Evolutionary conservation across 1,140 invertebrate genomes (phyloP).

Genomic region (Drosophila nebulosa): DNA sequence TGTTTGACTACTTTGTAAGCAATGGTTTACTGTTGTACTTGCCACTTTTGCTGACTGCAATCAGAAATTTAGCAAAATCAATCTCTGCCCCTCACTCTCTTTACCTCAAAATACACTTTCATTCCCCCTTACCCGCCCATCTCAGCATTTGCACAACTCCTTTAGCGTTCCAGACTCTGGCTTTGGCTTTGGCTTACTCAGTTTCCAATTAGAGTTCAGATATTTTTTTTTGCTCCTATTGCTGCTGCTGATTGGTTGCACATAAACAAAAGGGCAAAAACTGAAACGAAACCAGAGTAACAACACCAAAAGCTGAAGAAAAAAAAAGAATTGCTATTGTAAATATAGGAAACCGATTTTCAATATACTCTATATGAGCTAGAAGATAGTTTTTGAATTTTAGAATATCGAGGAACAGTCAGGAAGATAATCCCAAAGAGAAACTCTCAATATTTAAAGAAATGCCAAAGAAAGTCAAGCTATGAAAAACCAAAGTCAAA

Average conservation of each 20-base stretch:
- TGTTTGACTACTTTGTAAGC: slow-evolving; percentile 72
- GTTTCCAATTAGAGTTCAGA: slow-evolving; percentile 54
- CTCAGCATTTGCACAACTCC: background rate
- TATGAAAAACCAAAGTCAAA: too few relatives aligned
- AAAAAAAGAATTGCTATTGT: background rate
- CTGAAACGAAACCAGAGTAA: slow-evolving; percentile 16
- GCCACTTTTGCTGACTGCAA: slow-evolving; percentile 60
- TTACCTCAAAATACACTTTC: background rate
- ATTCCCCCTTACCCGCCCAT: background rate
- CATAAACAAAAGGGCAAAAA: slow-evolving; percentile 43
- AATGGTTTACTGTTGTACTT: slow-evolving; percentile 56
- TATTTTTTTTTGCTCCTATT: slow-evolving; percentile 15
- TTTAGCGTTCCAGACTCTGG: slow-evolving; percentile 1
- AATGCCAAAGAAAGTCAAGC: too few relatives aligned
- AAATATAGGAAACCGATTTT: too few relatives aligned
- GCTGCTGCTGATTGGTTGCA: slow-evolving; percentile 39
- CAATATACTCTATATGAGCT: background rate
- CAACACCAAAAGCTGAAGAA: slow-evolving; percentile 17
- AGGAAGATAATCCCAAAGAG: too few relatives aligned
- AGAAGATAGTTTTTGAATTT: too few relatives aligned
- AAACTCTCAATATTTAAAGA: too few relatives aligned
- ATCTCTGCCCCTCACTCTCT: background rate
- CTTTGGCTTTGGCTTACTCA: slow-evolving; percentile 24
- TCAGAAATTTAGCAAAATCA: slow-evolving; percentile 52
- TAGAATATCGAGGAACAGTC: too few relatives aligned